phyloP scores from a whole-genome alignment of 2,797 vertebrate species.

The Chloroceryle inda region DNA sequence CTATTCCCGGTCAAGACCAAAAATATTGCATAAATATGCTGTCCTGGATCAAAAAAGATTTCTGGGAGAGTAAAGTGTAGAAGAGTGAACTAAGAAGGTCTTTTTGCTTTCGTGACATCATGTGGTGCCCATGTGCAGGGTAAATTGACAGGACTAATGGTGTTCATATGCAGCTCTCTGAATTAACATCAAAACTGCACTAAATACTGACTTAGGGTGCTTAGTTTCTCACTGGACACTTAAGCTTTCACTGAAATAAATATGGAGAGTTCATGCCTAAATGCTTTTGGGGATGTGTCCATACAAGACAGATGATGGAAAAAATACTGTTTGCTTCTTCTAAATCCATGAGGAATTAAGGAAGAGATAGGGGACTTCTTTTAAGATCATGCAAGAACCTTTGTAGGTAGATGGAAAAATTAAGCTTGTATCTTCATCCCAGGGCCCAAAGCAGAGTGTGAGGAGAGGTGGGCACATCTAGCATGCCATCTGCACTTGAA shows the following conservation, averaged over 20 bases:
- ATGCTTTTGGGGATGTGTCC: not conserved
- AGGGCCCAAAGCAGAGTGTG: not conserved
- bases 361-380: not conserved
- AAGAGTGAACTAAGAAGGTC: not conserved
- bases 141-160: not conserved
- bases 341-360: not conserved
- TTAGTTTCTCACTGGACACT: not conserved
- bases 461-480: not conserved
- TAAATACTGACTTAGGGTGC: not conserved
- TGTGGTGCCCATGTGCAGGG: fast-evolving
- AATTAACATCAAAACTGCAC: not conserved
- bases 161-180: not conserved
- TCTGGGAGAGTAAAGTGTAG: not conserved
- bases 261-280: not conserved
- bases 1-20: not conserved
- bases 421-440: not conserved
- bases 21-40: not conserved
- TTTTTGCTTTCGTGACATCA: not conserved
- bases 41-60: not conserved
- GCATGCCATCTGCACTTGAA: not conserved
- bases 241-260: not conserved
- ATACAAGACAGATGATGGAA: not conserved
- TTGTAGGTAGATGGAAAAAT: not conserved
- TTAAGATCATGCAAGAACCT: not conserved
- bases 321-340: not conserved